Evolutionary conservation across 2,888 invertebrate genomes (phyloP).

Genomic region (Drosophila hamatofila): DNA sequence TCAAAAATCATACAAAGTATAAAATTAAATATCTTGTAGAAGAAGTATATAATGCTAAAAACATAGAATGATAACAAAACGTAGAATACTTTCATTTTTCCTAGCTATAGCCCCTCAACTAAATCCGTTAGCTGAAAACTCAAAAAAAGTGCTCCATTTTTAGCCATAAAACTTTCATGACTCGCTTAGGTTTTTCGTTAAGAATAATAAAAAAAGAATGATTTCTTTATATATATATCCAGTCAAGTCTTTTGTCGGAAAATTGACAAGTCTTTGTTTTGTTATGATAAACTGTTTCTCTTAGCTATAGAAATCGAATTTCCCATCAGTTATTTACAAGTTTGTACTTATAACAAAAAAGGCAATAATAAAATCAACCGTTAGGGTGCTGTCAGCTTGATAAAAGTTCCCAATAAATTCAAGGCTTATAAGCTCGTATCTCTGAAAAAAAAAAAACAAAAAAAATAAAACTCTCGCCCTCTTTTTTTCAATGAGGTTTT

Average conservation of each 20-base stretch:
- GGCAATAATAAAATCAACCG: constrained; percentile 26
- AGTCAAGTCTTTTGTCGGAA: not conserved
- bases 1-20: too few relatives aligned
- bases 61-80: too few relatives aligned
- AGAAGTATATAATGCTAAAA: too few relatives aligned
- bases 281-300: constrained; percentile 17
- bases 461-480: constrained; percentile 32
- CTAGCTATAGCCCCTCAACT: not conserved
- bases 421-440: constrained; percentile 40
- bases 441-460: not conserved
- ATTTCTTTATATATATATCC: not conserved
- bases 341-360: constrained; percentile 20
- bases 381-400: constrained; percentile 50
- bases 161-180: not conserved
- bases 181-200: too few relatives aligned
- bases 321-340: constrained; percentile 25
- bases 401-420: constrained; percentile 55
- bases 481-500: constrained; percentile 52
- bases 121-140: not conserved
- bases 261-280: constrained; percentile 16
- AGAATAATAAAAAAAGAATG: not conserved
- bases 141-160: not conserved
- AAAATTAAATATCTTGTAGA: too few relatives aligned
- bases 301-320: constrained; percentile 20
- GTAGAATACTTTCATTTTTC: not conserved